phyloP scores from a whole-genome alignment of 2,113 vertebrate genomes.

The Engystomops pustulosus region DNA sequence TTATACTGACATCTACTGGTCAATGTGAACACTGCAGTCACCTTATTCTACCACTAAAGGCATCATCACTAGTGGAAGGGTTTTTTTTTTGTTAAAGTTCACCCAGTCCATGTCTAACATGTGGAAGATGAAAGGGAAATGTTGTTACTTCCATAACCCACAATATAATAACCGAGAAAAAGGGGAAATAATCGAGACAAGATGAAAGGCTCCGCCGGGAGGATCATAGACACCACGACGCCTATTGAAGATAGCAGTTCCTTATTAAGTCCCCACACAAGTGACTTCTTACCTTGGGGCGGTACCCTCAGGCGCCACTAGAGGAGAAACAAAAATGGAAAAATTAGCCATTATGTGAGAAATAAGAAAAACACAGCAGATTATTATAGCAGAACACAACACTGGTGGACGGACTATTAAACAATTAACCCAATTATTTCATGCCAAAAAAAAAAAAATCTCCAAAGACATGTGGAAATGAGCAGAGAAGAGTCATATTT shows the following conservation, averaged over 20 bases:
- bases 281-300: conserved; percentile 59
- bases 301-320: conserved; percentile 65
- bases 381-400: too few relatives aligned
- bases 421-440: too few relatives aligned
- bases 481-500: too few relatives aligned
- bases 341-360: background rate
- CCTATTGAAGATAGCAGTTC: background rate
- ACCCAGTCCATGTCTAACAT: too few relatives aligned
- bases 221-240: background rate
- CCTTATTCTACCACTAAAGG: too few relatives aligned
- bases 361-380: too few relatives aligned
- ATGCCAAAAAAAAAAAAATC: too few relatives aligned
- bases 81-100: too few relatives aligned
- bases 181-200: background rate
- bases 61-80: too few relatives aligned
- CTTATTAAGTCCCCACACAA: background rate
- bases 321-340: background rate
- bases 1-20: background rate
- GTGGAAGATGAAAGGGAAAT: background rate
- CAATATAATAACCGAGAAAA: background rate
- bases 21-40: background rate
- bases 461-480: too few relatives aligned
- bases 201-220: background rate
- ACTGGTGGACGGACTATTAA: too few relatives aligned
- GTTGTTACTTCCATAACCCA: background rate